phyloP scores from a whole-genome alignment of 2,113 vertebrate genomes.

The Conger conger region DNA sequence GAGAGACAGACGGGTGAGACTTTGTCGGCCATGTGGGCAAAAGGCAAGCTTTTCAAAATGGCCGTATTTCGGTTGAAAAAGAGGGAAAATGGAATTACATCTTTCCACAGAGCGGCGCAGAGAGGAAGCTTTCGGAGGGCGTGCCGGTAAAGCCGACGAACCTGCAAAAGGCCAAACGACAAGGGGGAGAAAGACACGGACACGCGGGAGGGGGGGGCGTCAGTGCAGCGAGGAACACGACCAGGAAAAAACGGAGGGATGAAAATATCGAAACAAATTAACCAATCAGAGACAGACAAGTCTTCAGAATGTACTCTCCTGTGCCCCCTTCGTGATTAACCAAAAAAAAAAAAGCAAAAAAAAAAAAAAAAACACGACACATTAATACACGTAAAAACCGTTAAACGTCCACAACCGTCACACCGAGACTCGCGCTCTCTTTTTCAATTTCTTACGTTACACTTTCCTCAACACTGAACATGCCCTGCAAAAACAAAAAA shows the following conservation, averaged over 20 bases:
- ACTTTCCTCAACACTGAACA: constrained; percentile 17
- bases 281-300: too few species aligned
- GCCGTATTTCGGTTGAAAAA: constrained; percentile 5
- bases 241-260: not conserved
- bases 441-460: constrained; percentile 24
- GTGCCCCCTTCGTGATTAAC: not conserved
- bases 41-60: not conserved
- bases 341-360: constrained; percentile 4
- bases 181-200: not conserved
- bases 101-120: constrained; percentile 94
- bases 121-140: constrained; percentile 91
- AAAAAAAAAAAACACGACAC: not conserved
- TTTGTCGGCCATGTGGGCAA: constrained; percentile 11
- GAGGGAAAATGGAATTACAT: constrained; percentile 77
- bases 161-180: constrained; percentile 72
- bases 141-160: constrained; percentile 88
- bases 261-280: too few species aligned
- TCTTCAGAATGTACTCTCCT: not conserved
- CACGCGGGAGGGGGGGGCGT: constrained; percentile 14
- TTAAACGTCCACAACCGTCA: not conserved
- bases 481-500: constrained; percentile 26
- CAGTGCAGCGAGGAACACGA: not conserved
- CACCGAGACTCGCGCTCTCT: not conserved
- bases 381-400: too few species aligned
- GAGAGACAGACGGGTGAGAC: constrained; percentile 2